These are phyloP conservation scores for Cyclophora punctaria DNA, from an alignment of 2,888 invertebrate genomes.

Conservation along the genomic window DNA sequence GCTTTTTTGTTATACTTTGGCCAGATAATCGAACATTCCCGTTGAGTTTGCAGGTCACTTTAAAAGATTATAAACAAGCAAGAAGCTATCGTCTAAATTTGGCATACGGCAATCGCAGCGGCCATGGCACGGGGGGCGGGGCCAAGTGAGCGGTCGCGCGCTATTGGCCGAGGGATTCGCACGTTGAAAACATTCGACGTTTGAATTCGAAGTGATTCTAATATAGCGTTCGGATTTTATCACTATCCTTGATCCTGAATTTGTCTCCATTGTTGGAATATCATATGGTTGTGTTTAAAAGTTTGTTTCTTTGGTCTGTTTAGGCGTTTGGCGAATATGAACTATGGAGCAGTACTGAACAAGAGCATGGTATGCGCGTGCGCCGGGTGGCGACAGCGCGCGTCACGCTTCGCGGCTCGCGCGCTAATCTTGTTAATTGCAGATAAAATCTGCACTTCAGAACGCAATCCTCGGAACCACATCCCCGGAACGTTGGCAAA, in stretches of 20 bases:
- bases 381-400: slow-evolving; percentile 16
- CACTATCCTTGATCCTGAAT: no score
- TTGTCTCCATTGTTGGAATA: no score
- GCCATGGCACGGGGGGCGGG: slow-evolving; percentile 67
- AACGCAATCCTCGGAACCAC: slow-evolving; percentile 38
- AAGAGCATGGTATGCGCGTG: slow-evolving; percentile 30
- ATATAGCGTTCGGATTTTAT: no score
- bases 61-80: slow-evolving; percentile 33
- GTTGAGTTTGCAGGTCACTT: no score
- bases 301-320: no score
- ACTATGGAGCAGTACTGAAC: neutral
- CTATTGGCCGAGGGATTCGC: slow-evolving; percentile 59
- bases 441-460: slow-evolving; percentile 50
- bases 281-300: no score
- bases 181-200: slow-evolving; percentile 34
- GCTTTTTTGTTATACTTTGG: no score
- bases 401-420: slow-evolving; percentile 35
- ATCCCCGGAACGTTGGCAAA: slow-evolving; percentile 46
- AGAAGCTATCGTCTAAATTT: slow-evolving; percentile 58
- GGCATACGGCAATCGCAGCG: slow-evolving; percentile 55
- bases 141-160: slow-evolving; percentile 40
- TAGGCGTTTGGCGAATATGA: no score
- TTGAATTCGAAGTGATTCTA: slow-evolving; percentile 23
- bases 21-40: no score
- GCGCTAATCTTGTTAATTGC: slow-evolving; percentile 49